phyloP scores from a whole-genome alignment of 2,888 invertebrate genomes.

The Argynnis bischoffii region DNA sequence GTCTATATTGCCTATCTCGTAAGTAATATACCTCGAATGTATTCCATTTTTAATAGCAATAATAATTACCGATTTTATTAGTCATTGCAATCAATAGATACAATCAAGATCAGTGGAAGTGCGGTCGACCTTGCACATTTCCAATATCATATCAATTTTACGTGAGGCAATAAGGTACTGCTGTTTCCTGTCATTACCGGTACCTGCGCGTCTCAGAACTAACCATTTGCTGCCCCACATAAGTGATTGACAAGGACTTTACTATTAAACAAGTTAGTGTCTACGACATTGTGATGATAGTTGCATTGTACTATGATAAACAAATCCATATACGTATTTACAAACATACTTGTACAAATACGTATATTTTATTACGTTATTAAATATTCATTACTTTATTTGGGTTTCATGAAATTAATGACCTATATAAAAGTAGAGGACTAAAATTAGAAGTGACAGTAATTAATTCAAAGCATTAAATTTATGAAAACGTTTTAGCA shows the following conservation, averaged over 20 bases:
- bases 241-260: constrained; percentile 36
- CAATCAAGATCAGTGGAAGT: constrained; percentile 32
- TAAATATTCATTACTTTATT: no score
- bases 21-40: constrained; percentile 1
- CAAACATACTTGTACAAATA: no score
- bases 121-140: constrained; percentile 36
- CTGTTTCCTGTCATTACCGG: constrained; percentile 65
- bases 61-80: constrained; percentile 11
- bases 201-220: constrained; percentile 38
- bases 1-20: no score
- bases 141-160: constrained; percentile 56
- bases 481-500: no score
- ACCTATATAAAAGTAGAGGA: no score
- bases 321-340: background rate
- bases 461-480: no score
- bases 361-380: no score
- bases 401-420: no score
- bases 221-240: constrained; percentile 40
- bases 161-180: constrained; percentile 47
- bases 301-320: background rate
- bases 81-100: constrained; percentile 24
- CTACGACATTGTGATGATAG: constrained; percentile 8
- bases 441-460: no score
- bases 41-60: constrained; percentile 8
- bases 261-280: constrained; percentile 10